Conservation (phyloP, 2,797 vertebrate species). For the Ficedula albicollis region DNA sequence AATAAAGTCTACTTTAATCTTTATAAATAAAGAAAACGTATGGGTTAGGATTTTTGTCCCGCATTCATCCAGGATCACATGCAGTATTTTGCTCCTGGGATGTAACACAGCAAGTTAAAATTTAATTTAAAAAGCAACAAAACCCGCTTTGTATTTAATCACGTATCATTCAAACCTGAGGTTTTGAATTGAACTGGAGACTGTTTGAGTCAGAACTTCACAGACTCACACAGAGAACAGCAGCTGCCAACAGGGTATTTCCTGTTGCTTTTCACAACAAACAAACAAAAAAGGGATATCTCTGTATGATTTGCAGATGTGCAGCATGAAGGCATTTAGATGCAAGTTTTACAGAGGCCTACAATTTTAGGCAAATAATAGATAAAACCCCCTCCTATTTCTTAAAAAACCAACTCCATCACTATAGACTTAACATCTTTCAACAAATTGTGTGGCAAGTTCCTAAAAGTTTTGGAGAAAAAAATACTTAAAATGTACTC, state of each 20-base stretch:
- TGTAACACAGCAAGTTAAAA: background rate
- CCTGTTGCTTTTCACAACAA: background rate
- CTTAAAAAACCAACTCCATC: background rate
- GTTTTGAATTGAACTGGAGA: background rate
- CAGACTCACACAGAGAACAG: background rate
- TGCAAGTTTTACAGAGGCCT: background rate
- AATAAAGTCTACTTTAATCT: background rate
- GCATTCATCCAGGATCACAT: background rate
- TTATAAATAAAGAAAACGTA: slow-evolving; percentile 4
- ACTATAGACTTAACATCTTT: background rate
- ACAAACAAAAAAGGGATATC: background rate
- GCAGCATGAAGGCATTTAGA: background rate
- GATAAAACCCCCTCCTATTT: background rate
- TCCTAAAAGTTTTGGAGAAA: background rate
- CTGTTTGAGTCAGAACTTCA: background rate
- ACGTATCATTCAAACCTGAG: background rate
- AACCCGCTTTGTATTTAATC: background rate
- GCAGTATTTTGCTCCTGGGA: slow-evolving; percentile 27
- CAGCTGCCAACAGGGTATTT: background rate
- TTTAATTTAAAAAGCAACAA: background rate
- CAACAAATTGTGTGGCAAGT: background rate
- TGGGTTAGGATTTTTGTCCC: slow-evolving; percentile 15
- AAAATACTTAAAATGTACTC: background rate
- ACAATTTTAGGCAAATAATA: background rate
- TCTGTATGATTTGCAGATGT: background rate